Evolutionary conservation across 2,113 vertebrate genomes (phyloP), one percentile per base, ranked within the genome.

Genomic region (Mobula birostris): DNA sequence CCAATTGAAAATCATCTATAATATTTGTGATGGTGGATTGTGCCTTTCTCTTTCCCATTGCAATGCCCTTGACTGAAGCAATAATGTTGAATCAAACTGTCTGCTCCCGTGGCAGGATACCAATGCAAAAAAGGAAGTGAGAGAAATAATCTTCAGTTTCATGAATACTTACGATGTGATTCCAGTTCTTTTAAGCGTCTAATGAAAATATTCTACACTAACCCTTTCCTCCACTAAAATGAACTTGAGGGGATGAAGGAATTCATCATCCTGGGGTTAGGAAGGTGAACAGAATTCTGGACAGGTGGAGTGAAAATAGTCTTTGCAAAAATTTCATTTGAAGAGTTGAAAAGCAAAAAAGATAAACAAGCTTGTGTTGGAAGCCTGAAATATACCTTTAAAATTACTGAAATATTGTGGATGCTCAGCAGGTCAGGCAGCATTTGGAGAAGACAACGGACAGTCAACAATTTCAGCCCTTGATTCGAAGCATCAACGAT

Each of bases 1-100:
- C 66, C n/a, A 70, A 32, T 91, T 91, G 19, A 85, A 85, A 85
- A 61, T 85, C 48, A 85, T 85, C 61, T 85, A 61, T 61, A 58
- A 85, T 61, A 70, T 91, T 91, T 91, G 70, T 70, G 63, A 66
- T 70, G 24, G 36, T 61, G 21, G 9, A 29, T 56, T 61, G 24
- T 61, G 56, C 27, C 56, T 29, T 85, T 61, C 56, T 83, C 80
- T 56, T 24, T 85, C 48, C 82, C 24, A n/a, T 91, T 91, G 27
- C 32, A 70, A 40, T 68, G 87, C 24, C 87, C 14, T 91, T 32
- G 63, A 70, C 21, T 19, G n/a, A 36, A 91, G 12, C 21, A 66
- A 36, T 91, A 21, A 36, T 32, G 66, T 70, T 91, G 88, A 70
- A 70, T 7, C 19, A 7, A 66, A 91, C n/a, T 11, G 32, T 9